phyloP scores from a whole-genome alignment of 2,797 vertebrate species.

The Merluccius polli region DNA sequence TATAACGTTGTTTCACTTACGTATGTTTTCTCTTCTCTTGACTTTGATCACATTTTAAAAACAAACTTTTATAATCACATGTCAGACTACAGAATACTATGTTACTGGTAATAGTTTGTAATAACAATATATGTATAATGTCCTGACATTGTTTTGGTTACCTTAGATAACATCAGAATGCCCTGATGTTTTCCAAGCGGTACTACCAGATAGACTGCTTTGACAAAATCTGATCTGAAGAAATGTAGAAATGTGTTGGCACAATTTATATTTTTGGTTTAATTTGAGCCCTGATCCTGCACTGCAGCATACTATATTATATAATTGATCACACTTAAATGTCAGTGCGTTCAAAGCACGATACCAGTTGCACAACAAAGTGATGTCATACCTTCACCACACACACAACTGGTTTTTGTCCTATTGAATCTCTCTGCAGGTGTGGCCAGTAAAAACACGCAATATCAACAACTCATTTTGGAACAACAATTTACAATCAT shows the following conservation, averaged over 20 bases:
- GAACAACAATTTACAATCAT: not conserved
- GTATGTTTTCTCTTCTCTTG: not conserved
- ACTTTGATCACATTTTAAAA: conserved; percentile 1
- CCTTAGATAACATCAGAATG: not conserved
- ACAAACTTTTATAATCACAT: not conserved
- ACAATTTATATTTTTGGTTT: not conserved
- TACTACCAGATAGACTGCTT: not conserved
- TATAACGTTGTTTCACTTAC: no score
- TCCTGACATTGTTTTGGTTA: not conserved
- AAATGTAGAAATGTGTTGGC: not conserved
- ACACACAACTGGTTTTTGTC: not conserved
- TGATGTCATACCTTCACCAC: not conserved
- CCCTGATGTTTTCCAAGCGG: not conserved
- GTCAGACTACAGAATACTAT: not conserved
- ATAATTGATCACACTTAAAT: not conserved
- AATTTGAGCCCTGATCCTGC: no score
- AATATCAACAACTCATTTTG: not conserved
- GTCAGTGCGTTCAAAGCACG: not conserved
- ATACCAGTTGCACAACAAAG: not conserved
- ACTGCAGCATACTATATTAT: no score
- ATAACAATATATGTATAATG: not conserved
- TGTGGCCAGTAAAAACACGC: not conserved
- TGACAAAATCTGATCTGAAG: no score
- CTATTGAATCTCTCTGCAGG: not conserved
- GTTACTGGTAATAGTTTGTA: not conserved